Evolutionary conservation across 2,888 invertebrate species (phyloP).

Genomic region (Oxycera nigricornis): DNA sequence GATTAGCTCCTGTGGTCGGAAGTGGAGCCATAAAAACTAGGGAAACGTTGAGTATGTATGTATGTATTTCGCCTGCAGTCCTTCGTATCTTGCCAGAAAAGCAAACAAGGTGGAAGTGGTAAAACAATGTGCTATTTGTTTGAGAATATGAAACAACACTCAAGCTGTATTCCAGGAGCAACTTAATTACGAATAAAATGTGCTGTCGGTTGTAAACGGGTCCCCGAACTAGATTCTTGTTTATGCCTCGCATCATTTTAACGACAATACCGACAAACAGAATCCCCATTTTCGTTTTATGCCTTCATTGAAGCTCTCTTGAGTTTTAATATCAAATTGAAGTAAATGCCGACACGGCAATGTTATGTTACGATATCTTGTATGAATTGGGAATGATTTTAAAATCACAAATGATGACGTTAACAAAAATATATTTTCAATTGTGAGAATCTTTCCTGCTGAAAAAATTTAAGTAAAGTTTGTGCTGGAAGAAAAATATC

Average conservation of each 20-base stretch:
- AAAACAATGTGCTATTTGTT: constrained; percentile 26
- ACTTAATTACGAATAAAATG: constrained; percentile 33
- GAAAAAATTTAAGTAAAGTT: too few relatives aligned
- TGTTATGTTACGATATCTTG: neutral
- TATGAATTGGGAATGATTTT: neutral
- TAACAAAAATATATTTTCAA: too few relatives aligned
- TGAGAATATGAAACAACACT: constrained; percentile 24
- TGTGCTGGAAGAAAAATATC: too few relatives aligned
- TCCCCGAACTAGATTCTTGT: neutral
- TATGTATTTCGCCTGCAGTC: neutral
- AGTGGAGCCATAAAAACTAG: constrained; percentile 16
- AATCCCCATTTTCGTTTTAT: neutral
- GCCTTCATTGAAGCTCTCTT: neutral
- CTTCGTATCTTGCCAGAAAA: neutral
- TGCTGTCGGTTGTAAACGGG: constrained; percentile 29
- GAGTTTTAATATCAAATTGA: neutral
- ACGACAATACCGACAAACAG: neutral
- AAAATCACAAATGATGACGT: too few relatives aligned
- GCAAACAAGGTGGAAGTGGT: neutral
- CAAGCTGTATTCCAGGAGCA: neutral
- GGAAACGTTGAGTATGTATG: neutral
- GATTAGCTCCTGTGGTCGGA: neutral
- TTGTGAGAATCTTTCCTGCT: too few relatives aligned
- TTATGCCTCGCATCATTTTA: neutral
- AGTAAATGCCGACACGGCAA: neutral